Base-by-base conservation (phyloP, 1,140 invertebrate species). In the Rhopalosiphum maidis region DNA sequence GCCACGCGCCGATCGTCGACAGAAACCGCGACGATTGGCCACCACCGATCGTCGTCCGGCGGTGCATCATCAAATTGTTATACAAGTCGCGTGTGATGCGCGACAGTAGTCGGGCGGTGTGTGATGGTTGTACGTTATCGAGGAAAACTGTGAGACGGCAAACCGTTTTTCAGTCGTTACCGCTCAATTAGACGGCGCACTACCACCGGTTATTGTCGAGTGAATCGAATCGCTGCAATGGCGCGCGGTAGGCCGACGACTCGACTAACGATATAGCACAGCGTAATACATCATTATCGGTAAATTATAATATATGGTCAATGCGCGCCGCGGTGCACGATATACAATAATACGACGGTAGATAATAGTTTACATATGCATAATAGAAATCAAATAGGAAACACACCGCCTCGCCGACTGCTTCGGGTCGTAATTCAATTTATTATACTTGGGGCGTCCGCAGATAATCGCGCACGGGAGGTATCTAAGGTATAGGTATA, bases 361-460 rank as follows among this genome's bases (percentile, higher is more conserved):
- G 46, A 87, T 48, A 87, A 86, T 87, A 35, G 46, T 35, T 88
- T 35, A 35, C n/a, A 23, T 54, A 54, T 54, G 25, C 55, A 25
- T 88, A 51, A 88, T 88, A 48, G 48, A 86, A 86, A 86, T 86
- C 41, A 7, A 46, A 46, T 86, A n/a, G 86, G 46, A 30, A n/a
- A 35, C 48, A 18, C 37, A 43, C 86, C 30, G 43, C 30, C 25
- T 35, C 35, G 9, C 22, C 83, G 37, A 41, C 23, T 23, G 37
- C 8, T 83, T n/a, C 7, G 5, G 22, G 25, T 88, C 87, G 87
- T 51, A 51, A 88, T 88, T 88, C 87, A 51, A 88, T 51, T 88
- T 54, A 51, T 54, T 35, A 51, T 23, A 88, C 48, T 88, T 54
- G 87, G 87, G 87, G 87, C 21, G 86, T n/a, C 83, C 41, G 37